Percentiles rank a stretch among this genome's conserved stretches.
These are phyloP conservation scores for Sciurus carolinensis DNA, from an alignment of 2,797 vertebrate genomes.

Conservation along the genomic window DNA sequence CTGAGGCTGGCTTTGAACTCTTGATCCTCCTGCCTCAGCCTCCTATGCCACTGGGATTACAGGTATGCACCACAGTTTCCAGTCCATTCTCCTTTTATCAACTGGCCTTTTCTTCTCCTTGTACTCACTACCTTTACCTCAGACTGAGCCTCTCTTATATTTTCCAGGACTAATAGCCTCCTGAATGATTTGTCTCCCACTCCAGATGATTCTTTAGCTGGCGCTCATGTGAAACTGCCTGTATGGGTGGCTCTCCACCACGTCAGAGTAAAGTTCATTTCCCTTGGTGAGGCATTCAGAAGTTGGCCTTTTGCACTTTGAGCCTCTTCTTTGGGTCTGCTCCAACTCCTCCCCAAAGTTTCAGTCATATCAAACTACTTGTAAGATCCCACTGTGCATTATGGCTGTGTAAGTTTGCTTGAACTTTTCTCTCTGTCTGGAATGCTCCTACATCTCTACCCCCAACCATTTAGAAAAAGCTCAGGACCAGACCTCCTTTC, in stretches of 20 bases:
- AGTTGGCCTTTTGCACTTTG: slow-evolving; percentile 48
- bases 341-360: background rate
- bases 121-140: slow-evolving; percentile 1
- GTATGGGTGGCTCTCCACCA: background rate
- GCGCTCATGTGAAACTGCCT: background rate
- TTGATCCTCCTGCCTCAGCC: background rate
- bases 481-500: slow-evolving; percentile 22
- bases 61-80: background rate
- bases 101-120: background rate
- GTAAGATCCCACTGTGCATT: background rate
- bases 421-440: background rate
- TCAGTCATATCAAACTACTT: background rate
- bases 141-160: background rate
- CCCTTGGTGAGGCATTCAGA: background rate
- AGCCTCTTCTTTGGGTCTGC: slow-evolving; percentile 27
- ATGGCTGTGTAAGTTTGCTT: background rate
- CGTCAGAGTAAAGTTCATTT: slow-evolving; percentile 46
- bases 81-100: background rate
- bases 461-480: slow-evolving; percentile 11
- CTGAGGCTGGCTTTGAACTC: background rate
- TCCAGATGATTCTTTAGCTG: background rate
- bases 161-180: background rate
- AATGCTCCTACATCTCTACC: background rate
- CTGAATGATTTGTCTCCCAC: background rate
- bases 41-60: background rate